Evolutionary conservation across 92 coral and sea anemone genomes (phyloP).

Genomic region (Zoanthus gigantus): DNA sequence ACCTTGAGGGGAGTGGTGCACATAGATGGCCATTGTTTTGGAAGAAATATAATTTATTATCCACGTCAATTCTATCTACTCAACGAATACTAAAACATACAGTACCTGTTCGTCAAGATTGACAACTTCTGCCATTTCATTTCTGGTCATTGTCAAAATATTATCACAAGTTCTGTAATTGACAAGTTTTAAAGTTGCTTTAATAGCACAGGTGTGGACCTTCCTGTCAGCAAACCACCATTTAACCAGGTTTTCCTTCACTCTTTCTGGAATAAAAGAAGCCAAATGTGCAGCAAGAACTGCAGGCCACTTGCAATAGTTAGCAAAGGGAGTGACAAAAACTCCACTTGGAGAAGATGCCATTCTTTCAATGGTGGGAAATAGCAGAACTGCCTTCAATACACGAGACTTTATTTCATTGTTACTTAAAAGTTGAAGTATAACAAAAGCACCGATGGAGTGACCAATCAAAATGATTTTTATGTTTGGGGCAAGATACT

Average conservation of each 20-base stretch:
- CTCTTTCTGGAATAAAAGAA: constrained; percentile 71
- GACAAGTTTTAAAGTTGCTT: constrained; percentile 75
- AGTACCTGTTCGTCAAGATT: constrained; percentile 76
- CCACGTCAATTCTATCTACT: too few relatives aligned
- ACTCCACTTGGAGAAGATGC: constrained; percentile 90
- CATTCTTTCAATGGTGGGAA: constrained; percentile 97
- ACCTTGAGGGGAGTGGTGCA: too few relatives aligned
- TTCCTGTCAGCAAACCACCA: constrained; percentile 91
- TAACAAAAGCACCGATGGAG: constrained; percentile 95
- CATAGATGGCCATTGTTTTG: too few relatives aligned
- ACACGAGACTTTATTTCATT: constrained; percentile 59
- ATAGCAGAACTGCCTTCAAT: constrained; percentile 81
- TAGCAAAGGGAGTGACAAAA: constrained; percentile 83
- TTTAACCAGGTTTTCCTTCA: constrained; percentile 68
- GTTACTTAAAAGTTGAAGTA: constrained; percentile 79
- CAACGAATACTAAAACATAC: neutral
- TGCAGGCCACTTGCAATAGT: constrained; percentile 83
- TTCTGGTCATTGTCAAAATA: constrained; percentile 78
- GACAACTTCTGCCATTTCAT: constrained; percentile 88
- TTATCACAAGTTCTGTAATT: constrained; percentile 72
- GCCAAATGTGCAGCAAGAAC: constrained; percentile 66
- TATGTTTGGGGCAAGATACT: constrained; percentile 67
- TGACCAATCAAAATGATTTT: constrained; percentile 89
- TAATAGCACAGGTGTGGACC: constrained; percentile 60
- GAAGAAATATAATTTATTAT: too few relatives aligned